Evolutionary conservation across 2,888 invertebrate genomes (phyloP).

Genomic region (Nebria salina): DNA sequence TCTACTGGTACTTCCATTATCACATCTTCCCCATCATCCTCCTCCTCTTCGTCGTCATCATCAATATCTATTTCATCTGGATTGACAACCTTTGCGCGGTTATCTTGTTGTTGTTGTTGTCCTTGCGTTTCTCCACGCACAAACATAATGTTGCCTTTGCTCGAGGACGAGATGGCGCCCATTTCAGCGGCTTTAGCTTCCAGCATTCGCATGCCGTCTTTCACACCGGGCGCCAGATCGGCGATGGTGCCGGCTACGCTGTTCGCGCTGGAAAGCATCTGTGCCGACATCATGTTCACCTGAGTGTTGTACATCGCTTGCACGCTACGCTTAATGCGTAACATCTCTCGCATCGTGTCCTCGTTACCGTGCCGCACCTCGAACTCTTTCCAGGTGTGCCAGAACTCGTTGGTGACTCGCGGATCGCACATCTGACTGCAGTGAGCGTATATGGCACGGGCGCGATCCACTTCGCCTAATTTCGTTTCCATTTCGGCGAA

Average conservation of each 20-base stretch:
- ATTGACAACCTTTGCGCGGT: constrained; percentile 70
- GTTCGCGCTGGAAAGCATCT: constrained; percentile 89
- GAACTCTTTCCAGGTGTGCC: constrained; percentile 99
- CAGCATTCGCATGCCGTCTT: constrained; percentile 88
- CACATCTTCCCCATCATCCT: constrained; percentile 64
- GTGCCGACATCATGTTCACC: constrained; percentile 99
- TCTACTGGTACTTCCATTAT: constrained; percentile 74
- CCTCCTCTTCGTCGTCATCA: constrained; percentile 70
- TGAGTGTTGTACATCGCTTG: constrained; percentile 99
- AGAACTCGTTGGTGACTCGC: constrained; percentile 92
- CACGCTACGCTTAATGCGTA: constrained; percentile 95
- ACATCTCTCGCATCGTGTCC: constrained; percentile 99
- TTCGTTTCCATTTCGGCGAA: constrained; percentile 99
- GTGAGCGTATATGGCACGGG: constrained; percentile 96
- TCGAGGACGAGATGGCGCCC: constrained; percentile 60
- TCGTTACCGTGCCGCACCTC: constrained; percentile 99
- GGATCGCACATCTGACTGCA: constrained; percentile 99
- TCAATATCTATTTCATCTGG: constrained; percentile 91
- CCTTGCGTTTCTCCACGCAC: constrained; percentile 89
- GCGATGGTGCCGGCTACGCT: constrained; percentile 74
- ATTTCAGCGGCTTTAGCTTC: constrained; percentile 85
- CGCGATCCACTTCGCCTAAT: constrained; percentile 97
- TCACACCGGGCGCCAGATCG: constrained; percentile 77
- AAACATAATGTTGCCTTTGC: constrained; percentile 77
- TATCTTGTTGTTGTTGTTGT: constrained; percentile 71